These are phyloP conservation scores for Caenorhabditis briggsae DNA, from an alignment of 1,140 invertebrate genomes.

Conservation along the genomic window DNA sequence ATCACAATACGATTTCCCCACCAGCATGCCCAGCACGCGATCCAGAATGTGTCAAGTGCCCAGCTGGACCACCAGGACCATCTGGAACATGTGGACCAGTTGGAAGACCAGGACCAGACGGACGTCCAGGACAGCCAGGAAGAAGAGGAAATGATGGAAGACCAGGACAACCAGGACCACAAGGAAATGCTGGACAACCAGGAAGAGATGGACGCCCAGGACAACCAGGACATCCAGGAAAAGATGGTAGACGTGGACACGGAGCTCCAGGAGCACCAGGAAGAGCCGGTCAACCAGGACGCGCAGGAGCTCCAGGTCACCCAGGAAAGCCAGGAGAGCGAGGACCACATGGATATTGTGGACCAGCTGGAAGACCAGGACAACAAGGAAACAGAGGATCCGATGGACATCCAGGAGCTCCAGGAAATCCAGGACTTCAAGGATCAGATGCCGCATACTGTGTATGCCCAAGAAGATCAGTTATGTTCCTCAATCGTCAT, in stretches of 20 bases:
- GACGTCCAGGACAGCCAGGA: slow-evolving; percentile 60
- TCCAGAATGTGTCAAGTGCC: slow-evolving; percentile 59
- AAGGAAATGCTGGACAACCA: slow-evolving; percentile 56
- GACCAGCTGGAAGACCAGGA: slow-evolving; percentile 41
- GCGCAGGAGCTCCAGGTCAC: slow-evolving; percentile 55
- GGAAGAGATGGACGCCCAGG: slow-evolving; percentile 56
- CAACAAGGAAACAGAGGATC: slow-evolving; percentile 44
- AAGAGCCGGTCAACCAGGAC: slow-evolving; percentile 57
- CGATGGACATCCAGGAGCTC: slow-evolving; percentile 47
- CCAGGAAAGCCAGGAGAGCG: slow-evolving; percentile 49
- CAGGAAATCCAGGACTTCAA: slow-evolving; percentile 36
- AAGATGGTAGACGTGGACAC: slow-evolving; percentile 51
- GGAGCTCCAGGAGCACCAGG: slow-evolving; percentile 57
- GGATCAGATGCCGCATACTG: slow-evolving; percentile 41
- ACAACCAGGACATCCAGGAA: slow-evolving; percentile 58
- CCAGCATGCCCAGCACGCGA: slow-evolving; percentile 39
- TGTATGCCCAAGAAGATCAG: slow-evolving; percentile 18
- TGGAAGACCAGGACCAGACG: slow-evolving; percentile 60
- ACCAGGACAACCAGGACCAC: slow-evolving; percentile 57
- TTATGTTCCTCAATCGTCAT: slow-evolving; percentile 45
- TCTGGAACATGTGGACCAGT: slow-evolving; percentile 48
- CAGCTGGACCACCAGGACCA: slow-evolving; percentile 57
- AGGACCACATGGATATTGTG: slow-evolving; percentile 36
- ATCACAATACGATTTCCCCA: slow-evolving; percentile 12
- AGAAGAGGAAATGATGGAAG: slow-evolving; percentile 54